A percentile compares a stretch with the other conserved stretches of the same genome.
phyloP scores from a whole-genome alignment of 2,113 vertebrate species.

The Plotosus lineatus region DNA sequence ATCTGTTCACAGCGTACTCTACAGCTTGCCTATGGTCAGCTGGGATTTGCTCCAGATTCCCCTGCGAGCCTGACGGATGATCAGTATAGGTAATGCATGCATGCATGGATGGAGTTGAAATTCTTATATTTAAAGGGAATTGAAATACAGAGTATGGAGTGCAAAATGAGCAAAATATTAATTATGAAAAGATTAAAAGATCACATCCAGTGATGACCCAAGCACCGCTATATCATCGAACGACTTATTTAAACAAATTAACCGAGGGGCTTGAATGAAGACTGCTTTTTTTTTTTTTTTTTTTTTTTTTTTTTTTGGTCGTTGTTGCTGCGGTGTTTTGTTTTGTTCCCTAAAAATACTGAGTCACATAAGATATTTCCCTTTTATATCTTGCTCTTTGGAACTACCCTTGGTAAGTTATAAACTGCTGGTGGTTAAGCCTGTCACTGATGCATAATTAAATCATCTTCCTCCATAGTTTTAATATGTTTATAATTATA shows the following conservation, averaged over 20 bases:
- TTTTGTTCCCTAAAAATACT: neutral
- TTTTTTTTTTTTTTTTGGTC: neutral
- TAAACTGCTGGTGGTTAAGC: neutral
- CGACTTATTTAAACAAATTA: neutral
- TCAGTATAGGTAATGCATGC: too few species aligned
- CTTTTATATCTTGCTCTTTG: neutral
- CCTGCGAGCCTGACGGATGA: too few species aligned
- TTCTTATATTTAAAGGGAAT: neutral
- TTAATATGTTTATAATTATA: neutral
- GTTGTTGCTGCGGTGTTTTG: neutral
- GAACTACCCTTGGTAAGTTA: neutral
- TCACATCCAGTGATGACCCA: neutral
- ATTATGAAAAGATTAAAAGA: neutral
- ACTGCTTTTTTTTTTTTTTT: neutral
- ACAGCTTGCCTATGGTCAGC: too few species aligned
- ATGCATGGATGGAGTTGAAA: too few species aligned
- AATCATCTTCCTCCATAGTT: neutral
- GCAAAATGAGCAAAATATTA: neutral
- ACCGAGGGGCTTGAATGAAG: neutral
- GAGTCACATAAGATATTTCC: neutral
- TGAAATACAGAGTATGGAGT: neutral
- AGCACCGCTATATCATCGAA: neutral
- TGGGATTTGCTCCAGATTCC: too few species aligned
- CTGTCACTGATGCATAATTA: neutral
- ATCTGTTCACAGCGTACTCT: too few species aligned